Percentiles rank a stretch among this genome's conserved stretches.
Evolutionary conservation across 2,113 vertebrate species (phyloP).

Genomic region (Pogona vitticeps): DNA sequence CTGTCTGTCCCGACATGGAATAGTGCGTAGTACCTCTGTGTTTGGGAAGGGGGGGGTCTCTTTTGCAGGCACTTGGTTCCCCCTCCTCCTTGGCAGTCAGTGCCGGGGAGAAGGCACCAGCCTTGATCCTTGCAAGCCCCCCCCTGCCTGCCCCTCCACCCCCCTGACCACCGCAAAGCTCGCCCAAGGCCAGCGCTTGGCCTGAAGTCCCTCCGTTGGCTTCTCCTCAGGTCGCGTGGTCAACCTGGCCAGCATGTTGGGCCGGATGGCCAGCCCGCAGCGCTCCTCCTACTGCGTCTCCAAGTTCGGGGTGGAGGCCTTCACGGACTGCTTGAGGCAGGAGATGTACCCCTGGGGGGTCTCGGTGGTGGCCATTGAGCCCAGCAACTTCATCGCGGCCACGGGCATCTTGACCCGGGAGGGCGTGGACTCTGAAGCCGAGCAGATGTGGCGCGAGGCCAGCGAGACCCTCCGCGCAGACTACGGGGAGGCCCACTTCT

Average conservation of each 20-base stretch:
- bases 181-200: background rate
- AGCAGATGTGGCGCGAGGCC: conserved; percentile 81
- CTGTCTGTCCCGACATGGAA: too few species aligned
- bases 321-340: conserved; percentile 87
- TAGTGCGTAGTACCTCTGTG: too few species aligned
- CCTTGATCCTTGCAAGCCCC: too few species aligned
- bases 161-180: background rate
- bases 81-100: too few species aligned
- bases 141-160: too few species aligned
- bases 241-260: conserved; percentile 84
- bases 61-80: too few species aligned
- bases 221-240: conserved; percentile 82
- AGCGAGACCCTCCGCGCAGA: conserved; percentile 72
- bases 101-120: too few species aligned
- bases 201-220: background rate
- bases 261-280: conserved; percentile 77
- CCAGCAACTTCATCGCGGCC: conserved; percentile 85
- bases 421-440: conserved; percentile 69
- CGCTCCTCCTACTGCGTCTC: conserved; percentile 86
- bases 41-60: too few species aligned
- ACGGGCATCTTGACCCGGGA: conserved; percentile 80
- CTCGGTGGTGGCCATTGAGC: conserved; percentile 81
- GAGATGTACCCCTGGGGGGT: conserved; percentile 90
- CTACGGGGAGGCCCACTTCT: conserved; percentile 80
- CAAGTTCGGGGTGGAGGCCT: conserved; percentile 86